These are phyloP conservation scores for Drosophila baimaii DNA, from an alignment of 1,140 invertebrate species.

Conservation along the genomic window DNA sequence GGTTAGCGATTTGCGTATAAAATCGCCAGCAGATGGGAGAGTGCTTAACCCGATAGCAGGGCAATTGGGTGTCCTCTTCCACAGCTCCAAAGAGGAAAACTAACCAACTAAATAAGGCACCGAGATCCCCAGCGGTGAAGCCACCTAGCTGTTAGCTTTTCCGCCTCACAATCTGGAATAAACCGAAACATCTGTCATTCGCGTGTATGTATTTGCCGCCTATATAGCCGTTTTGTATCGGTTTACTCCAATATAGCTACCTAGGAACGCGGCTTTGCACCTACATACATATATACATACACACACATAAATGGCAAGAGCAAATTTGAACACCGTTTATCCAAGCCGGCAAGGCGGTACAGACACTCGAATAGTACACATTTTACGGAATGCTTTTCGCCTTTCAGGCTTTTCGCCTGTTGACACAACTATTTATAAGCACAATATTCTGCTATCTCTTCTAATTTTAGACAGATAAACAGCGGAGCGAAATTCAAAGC, in stretches of 20 bases:
- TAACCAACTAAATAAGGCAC: constrained; percentile 11
- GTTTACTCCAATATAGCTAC: neutral
- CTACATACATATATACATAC: constrained; percentile 5
- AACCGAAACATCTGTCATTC: constrained; percentile 27
- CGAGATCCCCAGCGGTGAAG: constrained; percentile 14
- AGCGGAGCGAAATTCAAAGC: constrained; percentile 50
- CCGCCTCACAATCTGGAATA: constrained; percentile 10
- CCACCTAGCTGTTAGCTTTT: constrained; percentile 24
- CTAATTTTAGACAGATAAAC: constrained; percentile 75
- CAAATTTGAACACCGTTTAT: constrained; percentile 23
- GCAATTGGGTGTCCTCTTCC: neutral
- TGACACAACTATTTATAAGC: constrained; percentile 77
- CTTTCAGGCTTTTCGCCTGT: constrained; percentile 65
- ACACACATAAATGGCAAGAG: neutral
- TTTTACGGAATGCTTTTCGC: constrained; percentile 36
- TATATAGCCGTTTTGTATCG: constrained; percentile 11
- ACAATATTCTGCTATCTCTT: constrained; percentile 67
- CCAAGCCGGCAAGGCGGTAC: neutral
- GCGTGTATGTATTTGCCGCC: neutral
- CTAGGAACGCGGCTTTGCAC: constrained; percentile 17
- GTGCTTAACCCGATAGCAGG: neutral
- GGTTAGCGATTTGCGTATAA: constrained; percentile 34
- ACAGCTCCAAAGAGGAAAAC: neutral
- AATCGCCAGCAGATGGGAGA: constrained; percentile 6
- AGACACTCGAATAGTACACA: constrained; percentile 52